Percentiles rank a stretch among this genome's conserved stretches.
Evolutionary conservation across 2,797 vertebrate genomes (phyloP).

Genomic region (Molossus alvarezi): DNA sequence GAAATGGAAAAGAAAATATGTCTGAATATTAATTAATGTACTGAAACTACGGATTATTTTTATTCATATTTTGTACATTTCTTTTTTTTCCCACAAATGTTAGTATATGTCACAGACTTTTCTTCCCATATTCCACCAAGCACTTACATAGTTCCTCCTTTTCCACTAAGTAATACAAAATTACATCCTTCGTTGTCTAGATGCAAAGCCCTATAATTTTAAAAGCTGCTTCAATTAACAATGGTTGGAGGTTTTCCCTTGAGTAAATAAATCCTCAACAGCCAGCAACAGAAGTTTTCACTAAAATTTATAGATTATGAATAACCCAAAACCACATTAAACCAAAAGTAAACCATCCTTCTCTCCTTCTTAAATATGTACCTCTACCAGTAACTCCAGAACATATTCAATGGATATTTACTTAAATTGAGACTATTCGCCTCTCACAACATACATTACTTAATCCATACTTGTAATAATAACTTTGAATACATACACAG

Average conservation of each 20-base stretch:
- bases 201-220: constrained; percentile 48
- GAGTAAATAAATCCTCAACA: constrained; percentile 43
- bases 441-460: neutral
- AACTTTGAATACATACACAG: neutral
- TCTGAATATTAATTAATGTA: neutral
- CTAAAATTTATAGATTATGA: neutral
- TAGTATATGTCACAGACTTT: neutral
- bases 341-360: constrained; percentile 34
- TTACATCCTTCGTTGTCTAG: constrained; percentile 15
- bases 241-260: neutral
- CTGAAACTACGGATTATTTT: constrained; percentile 9
- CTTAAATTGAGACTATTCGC: neutral
- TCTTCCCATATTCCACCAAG: neutral
- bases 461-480: neutral
- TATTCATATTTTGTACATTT: neutral
- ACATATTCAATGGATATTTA: neutral
- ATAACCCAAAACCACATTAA: neutral
- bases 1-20: neutral
- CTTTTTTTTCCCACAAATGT: constrained; percentile 52
- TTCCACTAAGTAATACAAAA: constrained; percentile 21
- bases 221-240: constrained; percentile 60
- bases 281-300: neutral
- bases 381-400: constrained; percentile 10
- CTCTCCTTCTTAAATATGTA: neutral
- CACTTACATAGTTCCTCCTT: neutral